Percentiles rank a stretch among this genome's conserved stretches.
Conservation (phyloP, 64 coral and sea anemone genomes). For the Hydrozoanthus tunicans region DNA sequence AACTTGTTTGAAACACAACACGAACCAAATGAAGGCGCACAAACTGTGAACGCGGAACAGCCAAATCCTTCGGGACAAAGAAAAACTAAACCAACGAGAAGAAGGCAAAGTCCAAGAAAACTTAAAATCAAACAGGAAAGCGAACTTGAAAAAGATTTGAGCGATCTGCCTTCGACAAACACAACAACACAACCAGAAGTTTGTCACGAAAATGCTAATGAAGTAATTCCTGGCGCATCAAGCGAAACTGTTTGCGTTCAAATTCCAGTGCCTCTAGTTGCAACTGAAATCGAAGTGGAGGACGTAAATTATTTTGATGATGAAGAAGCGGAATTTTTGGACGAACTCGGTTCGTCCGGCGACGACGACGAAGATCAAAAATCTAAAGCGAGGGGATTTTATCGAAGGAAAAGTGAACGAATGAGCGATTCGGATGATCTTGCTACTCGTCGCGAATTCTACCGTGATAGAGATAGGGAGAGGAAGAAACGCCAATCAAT, state of each 20-base stretch:
- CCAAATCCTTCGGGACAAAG: slow-evolving; percentile 43
- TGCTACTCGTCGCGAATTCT: slow-evolving; percentile 37
- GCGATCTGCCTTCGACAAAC: slow-evolving; percentile 78
- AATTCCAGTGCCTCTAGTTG: slow-evolving; percentile 80
- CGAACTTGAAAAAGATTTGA: slow-evolving; percentile 32
- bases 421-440: slow-evolving; percentile 45
- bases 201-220: slow-evolving; percentile 91
- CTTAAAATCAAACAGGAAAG: slow-evolving; percentile 59
- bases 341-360: slow-evolving; percentile 27
- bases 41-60: slow-evolving; percentile 60
- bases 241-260: slow-evolving; percentile 67
- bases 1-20: slow-evolving; percentile 91
- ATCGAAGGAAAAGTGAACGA: slow-evolving; percentile 34
- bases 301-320: slow-evolving; percentile 84
- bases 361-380: slow-evolving; percentile 12
- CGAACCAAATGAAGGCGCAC: slow-evolving; percentile 67
- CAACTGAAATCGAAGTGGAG: slow-evolving; percentile 88
- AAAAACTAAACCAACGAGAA: slow-evolving; percentile 47
- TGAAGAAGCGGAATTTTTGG: slow-evolving; percentile 64
- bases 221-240: slow-evolving; percentile 63
- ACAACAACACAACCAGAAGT: slow-evolving; percentile 77
- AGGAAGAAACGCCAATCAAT: slow-evolving; percentile 48
- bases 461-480: slow-evolving; percentile 50
- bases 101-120: slow-evolving; percentile 57
- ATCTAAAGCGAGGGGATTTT: background rate